Evolutionary conservation across 2,113 vertebrate genomes (phyloP).

Genomic region (Zosterops pallidus): DNA sequence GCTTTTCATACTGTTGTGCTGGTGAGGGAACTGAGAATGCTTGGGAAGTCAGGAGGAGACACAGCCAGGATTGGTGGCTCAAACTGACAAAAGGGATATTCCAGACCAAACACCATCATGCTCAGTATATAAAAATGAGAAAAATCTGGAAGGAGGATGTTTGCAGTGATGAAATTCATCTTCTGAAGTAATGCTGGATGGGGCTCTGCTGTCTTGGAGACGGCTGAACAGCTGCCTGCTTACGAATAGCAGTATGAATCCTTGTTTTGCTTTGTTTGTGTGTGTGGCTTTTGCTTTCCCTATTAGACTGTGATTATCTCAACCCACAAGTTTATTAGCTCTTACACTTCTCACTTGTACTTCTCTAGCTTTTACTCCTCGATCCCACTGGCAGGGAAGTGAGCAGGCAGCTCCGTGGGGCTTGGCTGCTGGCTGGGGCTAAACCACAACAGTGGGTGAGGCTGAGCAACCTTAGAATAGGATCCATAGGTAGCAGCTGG

Average conservation of each 20-base stretch:
- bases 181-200: background rate
- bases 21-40: background rate
- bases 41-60: background rate
- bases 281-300: background rate
- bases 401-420: fast-evolving
- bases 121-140: background rate
- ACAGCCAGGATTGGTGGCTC: background rate
- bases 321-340: background rate
- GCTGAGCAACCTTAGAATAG: background rate
- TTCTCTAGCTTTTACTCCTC: background rate
- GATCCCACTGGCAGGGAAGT: background rate
- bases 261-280: background rate
- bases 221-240: background rate
- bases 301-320: background rate
- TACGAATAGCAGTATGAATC: background rate
- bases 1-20: background rate
- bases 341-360: background rate
- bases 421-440: background rate
- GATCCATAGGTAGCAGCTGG: background rate
- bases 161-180: background rate
- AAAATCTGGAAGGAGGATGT: background rate
- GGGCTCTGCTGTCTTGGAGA: background rate
- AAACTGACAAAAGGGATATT: no score
- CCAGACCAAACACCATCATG: background rate
- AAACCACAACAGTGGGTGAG: background rate